Evolutionary conservation across 2,797 vertebrate species (phyloP).

Genomic region (Sparidentex hasta): DNA sequence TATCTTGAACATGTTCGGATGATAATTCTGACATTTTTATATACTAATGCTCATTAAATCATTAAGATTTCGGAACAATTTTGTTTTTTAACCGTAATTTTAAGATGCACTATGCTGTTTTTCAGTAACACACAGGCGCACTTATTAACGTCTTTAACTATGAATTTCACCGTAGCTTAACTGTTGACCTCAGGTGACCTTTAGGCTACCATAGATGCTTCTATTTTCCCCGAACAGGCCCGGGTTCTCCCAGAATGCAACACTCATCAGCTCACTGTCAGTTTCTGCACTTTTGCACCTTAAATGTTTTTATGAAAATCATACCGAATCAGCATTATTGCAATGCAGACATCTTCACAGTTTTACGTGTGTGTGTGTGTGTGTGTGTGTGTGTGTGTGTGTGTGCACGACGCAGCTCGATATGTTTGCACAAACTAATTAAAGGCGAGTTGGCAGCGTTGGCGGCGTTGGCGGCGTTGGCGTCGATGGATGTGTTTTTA

Average conservation of each 20-base stretch:
- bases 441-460: slow-evolving; percentile 70
- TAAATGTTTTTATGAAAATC: slow-evolving; percentile 72
- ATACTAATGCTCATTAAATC: no score
- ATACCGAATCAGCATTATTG: slow-evolving; percentile 80
- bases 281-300: slow-evolving; percentile 30
- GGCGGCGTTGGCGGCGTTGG: slow-evolving; percentile 71
- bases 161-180: background rate
- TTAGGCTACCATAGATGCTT: background rate
- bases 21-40: no score
- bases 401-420: slow-evolving; percentile 66
- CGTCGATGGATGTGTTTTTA: slow-evolving; percentile 85
- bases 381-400: slow-evolving; percentile 44
- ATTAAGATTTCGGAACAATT: no score
- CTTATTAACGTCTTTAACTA: background rate
- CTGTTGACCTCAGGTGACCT: background rate
- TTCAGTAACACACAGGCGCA: no score
- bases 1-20: no score
- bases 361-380: slow-evolving; percentile 35
- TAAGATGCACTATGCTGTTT: no score
- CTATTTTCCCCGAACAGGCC: background rate
- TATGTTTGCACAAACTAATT: slow-evolving; percentile 88
- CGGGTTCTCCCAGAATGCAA: slow-evolving; percentile 52
- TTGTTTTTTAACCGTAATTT: no score
- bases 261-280: slow-evolving; percentile 15
- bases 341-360: slow-evolving; percentile 45